Evolutionary conservation across 2,888 invertebrate species (phyloP), one percentile per base, ranked within the genome.

Genomic region (Drosophila bunnanda): DNA sequence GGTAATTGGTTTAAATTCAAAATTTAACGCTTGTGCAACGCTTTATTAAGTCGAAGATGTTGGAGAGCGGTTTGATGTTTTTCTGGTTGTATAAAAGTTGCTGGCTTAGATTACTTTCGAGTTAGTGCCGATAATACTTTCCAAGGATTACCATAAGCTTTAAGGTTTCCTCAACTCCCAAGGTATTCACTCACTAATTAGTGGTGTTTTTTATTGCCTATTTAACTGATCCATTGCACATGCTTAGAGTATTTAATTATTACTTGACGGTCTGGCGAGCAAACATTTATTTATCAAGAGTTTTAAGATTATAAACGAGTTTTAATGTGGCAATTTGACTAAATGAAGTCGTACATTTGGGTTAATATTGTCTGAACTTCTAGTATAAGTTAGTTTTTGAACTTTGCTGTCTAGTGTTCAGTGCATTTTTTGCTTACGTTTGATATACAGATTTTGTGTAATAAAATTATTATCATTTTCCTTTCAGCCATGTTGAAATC

Each of bases 401-500:
- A 17, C 36, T n/a, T 12, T 46, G 43, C 2, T 43, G 46, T 5
- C 4, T 1, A 59, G 69, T 71, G 53, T 38, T n/a, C 7, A 54
- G 71, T 54, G 46, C 41, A n/a, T 52, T 20, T n/a, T 32, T 46
- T 2, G n/a, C 36, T n/a, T 36, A 3, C 15, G n/a, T n/a, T 32
- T 36, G 6, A 36, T 53, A 8, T 43, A 9, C 4, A 2, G 15
- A 34, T 34, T 36, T 39, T 39, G 50, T 52, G 52, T 58, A 62
- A 56, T 59, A 43, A 57, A 64, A 41, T 65, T 66, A 39, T 56
- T 17, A 5, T 17, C 22, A 64, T 64, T 77, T 57, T 48, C 17
- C 90, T 91, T 4, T 3, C 82, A 92, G 92, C 90, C 88, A 92
- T 92, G 93, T 89, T 91, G 79, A 92, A 92, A 89, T 91, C 90